These are phyloP conservation scores for Sterna hirundo DNA, from an alignment of 2,113 vertebrate genomes.

Conservation along the genomic window DNA sequence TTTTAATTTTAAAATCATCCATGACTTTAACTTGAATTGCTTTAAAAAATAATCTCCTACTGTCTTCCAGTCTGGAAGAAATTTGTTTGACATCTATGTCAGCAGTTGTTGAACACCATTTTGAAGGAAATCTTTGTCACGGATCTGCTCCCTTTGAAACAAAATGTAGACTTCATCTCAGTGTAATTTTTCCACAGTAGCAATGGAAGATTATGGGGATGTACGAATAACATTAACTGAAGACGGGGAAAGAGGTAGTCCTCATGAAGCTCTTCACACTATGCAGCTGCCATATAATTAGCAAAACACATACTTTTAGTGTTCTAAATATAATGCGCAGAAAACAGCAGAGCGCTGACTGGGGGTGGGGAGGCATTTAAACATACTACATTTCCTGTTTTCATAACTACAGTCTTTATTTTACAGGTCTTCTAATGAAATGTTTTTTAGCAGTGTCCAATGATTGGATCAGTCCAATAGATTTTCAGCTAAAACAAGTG, in stretches of 20 bases:
- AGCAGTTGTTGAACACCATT: neutral
- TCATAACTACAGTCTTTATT: neutral
- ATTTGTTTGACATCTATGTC: neutral
- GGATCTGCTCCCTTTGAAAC: neutral
- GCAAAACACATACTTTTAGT: neutral
- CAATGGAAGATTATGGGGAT: neutral
- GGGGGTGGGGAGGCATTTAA: neutral
- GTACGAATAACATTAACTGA: neutral
- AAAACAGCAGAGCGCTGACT: neutral
- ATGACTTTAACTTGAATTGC: neutral
- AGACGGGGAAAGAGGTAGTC: neutral
- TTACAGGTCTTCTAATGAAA: neutral
- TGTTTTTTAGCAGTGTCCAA: neutral
- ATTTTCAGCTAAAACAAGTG: neutral
- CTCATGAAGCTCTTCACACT: neutral
- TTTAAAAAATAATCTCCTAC: neutral
- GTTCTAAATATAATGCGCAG: neutral
- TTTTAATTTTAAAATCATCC: neutral
- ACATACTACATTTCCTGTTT: neutral
- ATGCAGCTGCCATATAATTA: neutral
- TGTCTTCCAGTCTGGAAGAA: neutral
- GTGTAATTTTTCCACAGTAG: neutral
- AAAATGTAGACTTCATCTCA: neutral
- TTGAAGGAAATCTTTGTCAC: neutral
- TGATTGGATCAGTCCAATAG: neutral